These are phyloP conservation scores for Cerceris ruficornis DNA, from an alignment of 2,888 invertebrate genomes.

Conservation along the genomic window DNA sequence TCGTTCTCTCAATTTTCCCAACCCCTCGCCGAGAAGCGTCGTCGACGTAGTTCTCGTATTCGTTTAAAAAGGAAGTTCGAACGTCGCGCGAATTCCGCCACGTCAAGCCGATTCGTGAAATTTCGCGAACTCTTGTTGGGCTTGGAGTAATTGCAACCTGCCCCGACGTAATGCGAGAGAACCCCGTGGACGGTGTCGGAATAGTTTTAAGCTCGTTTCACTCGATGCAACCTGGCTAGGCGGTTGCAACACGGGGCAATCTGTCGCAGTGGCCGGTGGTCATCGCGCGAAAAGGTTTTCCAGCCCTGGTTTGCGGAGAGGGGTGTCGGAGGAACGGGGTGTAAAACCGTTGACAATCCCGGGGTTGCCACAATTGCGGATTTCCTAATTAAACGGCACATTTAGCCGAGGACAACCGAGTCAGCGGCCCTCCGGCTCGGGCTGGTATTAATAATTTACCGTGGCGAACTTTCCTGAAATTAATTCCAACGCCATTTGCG, in stretches of 20 bases:
- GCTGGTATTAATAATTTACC: slow-evolving; percentile 70
- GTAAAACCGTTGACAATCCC: slow-evolving; percentile 57
- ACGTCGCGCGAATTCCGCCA: slow-evolving; percentile 1
- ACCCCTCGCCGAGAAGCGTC: too few relatives aligned
- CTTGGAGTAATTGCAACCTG: slow-evolving; percentile 25
- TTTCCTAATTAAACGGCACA: slow-evolving; percentile 73
- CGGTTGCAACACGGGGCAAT: slow-evolving; percentile 41
- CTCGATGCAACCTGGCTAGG: neutral
- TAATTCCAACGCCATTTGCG: slow-evolving; percentile 72
- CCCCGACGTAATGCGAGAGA: slow-evolving; percentile 5
- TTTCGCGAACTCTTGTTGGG: slow-evolving; percentile 11
- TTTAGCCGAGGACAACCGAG: slow-evolving; percentile 67
- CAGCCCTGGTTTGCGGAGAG: neutral
- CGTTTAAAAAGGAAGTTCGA: slow-evolving; percentile 2
- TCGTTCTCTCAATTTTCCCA: too few relatives aligned
- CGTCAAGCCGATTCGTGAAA: neutral
- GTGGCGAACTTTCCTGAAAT: slow-evolving; percentile 68
- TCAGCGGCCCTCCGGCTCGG: slow-evolving; percentile 58
- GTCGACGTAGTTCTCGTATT: too few relatives aligned
- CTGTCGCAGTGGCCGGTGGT: slow-evolving; percentile 34
- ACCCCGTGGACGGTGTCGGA: slow-evolving; percentile 28
- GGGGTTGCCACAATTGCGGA: slow-evolving; percentile 69
- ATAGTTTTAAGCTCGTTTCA: slow-evolving; percentile 62
- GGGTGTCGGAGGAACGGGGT: neutral
- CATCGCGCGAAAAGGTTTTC: slow-evolving; percentile 39